A percentile compares a stretch with the other conserved stretches of the same genome.
Evolutionary conservation across 2,888 invertebrate genomes (phyloP).

Genomic region (Seira musarum): DNA sequence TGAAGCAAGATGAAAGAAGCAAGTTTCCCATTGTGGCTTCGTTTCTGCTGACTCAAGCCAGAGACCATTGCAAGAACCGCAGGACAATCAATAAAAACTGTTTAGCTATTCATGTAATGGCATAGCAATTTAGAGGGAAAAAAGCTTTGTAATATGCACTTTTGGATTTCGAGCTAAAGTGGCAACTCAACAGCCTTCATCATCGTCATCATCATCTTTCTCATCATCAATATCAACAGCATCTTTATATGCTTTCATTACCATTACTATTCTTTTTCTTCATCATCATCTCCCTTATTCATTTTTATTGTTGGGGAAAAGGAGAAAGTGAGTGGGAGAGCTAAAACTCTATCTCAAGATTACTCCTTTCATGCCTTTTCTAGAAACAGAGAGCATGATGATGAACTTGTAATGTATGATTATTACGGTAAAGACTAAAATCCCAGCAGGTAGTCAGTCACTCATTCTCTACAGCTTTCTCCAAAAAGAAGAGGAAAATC

Average conservation of each 20-base stretch:
- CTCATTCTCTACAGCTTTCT: not conserved
- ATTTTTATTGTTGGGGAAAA: constrained; percentile 1
- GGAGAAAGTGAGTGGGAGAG: not conserved
- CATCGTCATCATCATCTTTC: not conserved
- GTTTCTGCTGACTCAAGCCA: not conserved
- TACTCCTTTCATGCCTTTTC: not conserved
- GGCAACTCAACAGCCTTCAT: constrained; percentile 14
- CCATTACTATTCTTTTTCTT: not conserved
- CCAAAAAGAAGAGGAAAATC: not conserved
- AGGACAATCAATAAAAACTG: constrained; percentile 7
- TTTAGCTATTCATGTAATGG: constrained; percentile 12
- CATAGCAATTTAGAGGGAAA: not conserved
- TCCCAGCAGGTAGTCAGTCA: constrained; percentile 56
- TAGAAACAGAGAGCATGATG: not conserved
- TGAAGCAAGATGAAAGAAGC: too few species aligned
- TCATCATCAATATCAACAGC: not conserved
- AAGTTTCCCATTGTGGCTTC: too few species aligned
- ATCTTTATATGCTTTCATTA: constrained; percentile 14
- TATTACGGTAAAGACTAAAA: constrained; percentile 32
- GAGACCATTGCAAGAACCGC: not conserved
- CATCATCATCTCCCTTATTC: not conserved
- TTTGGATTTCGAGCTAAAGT: constrained; percentile 6
- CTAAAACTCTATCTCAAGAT: not conserved
- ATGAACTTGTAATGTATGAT: constrained; percentile 7
- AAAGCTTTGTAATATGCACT: not conserved